phyloP scores from a whole-genome alignment of 2,113 vertebrate species.

The Datnioides undecimradiatus region DNA sequence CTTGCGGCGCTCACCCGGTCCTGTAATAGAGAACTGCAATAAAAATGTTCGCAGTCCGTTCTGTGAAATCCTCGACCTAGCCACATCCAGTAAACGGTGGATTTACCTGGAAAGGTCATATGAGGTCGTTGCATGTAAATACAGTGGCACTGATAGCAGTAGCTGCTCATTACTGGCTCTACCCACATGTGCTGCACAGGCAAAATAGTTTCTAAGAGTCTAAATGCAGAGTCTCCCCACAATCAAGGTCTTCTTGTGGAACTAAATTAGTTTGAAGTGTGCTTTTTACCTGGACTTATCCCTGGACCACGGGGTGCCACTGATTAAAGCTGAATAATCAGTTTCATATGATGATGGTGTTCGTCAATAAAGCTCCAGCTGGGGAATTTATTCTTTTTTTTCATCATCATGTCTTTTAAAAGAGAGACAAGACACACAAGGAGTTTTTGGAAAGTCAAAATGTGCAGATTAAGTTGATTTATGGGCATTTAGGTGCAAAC shows the following conservation, averaged over 20 bases:
- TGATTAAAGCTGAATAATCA: conserved; percentile 13
- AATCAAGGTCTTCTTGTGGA: conserved; percentile 33
- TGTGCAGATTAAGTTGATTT: too few species aligned
- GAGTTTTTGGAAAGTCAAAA: background rate
- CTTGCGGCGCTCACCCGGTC: background rate
- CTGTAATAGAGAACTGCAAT: conserved; percentile 12
- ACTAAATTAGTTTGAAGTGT: background rate
- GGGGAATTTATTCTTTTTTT: background rate
- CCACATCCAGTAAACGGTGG: background rate
- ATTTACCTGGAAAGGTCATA: conserved; percentile 22
- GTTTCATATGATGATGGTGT: background rate
- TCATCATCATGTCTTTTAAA: background rate
- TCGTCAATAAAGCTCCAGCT: background rate
- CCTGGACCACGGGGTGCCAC: background rate
- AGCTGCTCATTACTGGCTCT: conserved; percentile 12
- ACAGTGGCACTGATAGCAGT: background rate
- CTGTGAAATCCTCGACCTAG: background rate
- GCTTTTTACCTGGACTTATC: background rate
- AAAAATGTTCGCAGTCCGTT: background rate
- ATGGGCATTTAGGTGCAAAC: too few species aligned
- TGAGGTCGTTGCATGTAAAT: background rate
- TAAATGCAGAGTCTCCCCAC: background rate
- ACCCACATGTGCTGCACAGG: background rate
- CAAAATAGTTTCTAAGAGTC: background rate
- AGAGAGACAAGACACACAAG: background rate